Conservation (phyloP, 2,113 vertebrate genomes). For the Isichthys henryi region DNA sequence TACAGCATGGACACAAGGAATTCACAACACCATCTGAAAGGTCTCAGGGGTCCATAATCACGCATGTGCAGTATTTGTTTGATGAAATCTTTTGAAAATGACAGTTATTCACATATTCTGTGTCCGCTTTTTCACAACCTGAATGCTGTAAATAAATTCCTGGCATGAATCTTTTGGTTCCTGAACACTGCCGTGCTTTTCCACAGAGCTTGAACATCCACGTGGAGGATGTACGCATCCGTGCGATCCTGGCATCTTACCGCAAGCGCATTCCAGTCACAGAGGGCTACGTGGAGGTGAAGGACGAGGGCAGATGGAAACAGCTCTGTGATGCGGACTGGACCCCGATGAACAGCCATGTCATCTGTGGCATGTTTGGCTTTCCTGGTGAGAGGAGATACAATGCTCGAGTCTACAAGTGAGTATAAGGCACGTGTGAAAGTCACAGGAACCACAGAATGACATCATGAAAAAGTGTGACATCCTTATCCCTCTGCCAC, state of each 20-base stretch:
- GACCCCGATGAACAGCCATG: conserved; percentile 71
- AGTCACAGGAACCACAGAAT: neutral
- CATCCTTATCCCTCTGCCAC: neutral
- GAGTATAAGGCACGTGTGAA: conserved; percentile 44
- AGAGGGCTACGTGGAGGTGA: conserved; percentile 91
- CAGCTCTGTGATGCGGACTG: conserved; percentile 85
- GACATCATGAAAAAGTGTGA: neutral
- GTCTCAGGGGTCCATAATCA: conserved; percentile 8
- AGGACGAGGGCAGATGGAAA: conserved; percentile 80
- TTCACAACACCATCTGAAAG: neutral
- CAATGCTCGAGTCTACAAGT: conserved; percentile 90
- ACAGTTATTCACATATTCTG: neutral
- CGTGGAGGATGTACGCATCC: conserved; percentile 85
- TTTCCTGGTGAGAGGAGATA: conserved; percentile 82
- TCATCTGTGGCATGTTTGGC: conserved; percentile 96
- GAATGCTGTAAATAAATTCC: neutral
- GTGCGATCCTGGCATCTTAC: conserved; percentile 74
- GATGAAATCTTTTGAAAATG: neutral
- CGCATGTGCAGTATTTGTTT: neutral
- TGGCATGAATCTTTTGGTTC: neutral
- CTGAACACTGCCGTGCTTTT: neutral
- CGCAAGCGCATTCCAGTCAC: conserved; percentile 79
- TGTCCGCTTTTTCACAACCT: neutral
- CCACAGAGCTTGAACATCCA: conserved; percentile 79
- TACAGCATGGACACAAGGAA: neutral